Conservation (phyloP, 53 echinoderm and acorn worm genomes). For the Apostichopus leukothele region DNA sequence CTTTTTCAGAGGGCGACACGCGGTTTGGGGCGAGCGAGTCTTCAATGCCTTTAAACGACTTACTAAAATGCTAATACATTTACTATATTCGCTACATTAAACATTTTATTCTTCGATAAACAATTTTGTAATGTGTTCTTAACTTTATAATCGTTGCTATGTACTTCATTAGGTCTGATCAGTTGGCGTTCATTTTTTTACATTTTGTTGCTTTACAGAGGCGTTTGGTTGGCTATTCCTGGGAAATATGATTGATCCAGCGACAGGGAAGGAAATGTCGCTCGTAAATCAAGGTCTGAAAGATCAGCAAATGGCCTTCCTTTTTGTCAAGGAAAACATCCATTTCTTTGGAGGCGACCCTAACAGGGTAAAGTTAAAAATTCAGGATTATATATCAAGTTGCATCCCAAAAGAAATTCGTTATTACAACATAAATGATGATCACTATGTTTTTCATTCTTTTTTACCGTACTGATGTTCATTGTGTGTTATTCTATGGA, state of each 20-base stretch:
- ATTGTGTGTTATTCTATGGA: too few relatives aligned
- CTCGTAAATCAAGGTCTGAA: constrained; percentile 44
- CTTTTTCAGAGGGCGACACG: too few relatives aligned
- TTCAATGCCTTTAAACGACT: too few relatives aligned
- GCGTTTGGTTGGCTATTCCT: constrained; percentile 44
- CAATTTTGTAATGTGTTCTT: background rate
- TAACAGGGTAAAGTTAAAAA: constrained; percentile 13
- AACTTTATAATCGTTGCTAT: too few relatives aligned
- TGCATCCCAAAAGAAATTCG: too few relatives aligned
- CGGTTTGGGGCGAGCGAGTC: too few relatives aligned
- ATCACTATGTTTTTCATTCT: too few relatives aligned
- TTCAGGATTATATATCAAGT: too few relatives aligned
- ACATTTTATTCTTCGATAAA: background rate
- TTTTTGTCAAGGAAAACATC: constrained; percentile 43
- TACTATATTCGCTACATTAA: too few relatives aligned
- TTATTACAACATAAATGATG: too few relatives aligned
- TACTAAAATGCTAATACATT: too few relatives aligned
- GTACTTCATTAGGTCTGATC: background rate
- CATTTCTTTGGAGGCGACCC: constrained; percentile 39
- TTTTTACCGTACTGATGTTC: too few relatives aligned
- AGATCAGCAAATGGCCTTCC: constrained; percentile 48
- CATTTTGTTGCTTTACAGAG: constrained; percentile 17
- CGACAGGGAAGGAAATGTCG: constrained; percentile 30
- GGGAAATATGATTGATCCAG: constrained; percentile 42
- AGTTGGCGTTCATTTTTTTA: background rate